Percentiles rank a stretch among this genome's conserved stretches.
Conservation (phyloP, 2,888 invertebrate genomes). For the Periphyllus acericola region DNA sequence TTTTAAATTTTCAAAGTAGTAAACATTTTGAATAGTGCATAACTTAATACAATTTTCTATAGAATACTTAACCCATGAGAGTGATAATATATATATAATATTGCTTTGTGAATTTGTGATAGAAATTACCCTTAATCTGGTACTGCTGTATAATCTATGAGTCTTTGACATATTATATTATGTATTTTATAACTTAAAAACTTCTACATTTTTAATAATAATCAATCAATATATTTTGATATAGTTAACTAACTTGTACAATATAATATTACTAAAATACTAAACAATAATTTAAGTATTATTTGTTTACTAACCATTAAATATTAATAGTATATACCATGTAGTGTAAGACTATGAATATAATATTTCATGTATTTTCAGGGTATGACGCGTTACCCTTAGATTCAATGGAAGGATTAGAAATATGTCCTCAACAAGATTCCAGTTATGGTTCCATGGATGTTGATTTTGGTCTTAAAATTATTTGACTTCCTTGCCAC, state of each 20-base stretch:
- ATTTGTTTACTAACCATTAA: constrained; percentile 9
- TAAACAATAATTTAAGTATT: neutral
- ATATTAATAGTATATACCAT: neutral
- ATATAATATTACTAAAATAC: neutral
- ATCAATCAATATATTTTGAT: neutral
- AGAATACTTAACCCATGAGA: neutral
- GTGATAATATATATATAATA: neutral
- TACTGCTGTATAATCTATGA: neutral
- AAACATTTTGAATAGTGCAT: neutral
- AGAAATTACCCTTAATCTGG: neutral
- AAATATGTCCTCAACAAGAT: constrained; percentile 79
- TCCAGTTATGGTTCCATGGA: constrained; percentile 77
- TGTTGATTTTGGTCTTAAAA: constrained; percentile 70
- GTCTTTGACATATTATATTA: neutral
- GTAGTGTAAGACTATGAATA: neutral
- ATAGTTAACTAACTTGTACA: neutral
- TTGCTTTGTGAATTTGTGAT: neutral
- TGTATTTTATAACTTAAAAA: neutral
- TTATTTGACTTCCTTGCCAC: constrained; percentile 54
- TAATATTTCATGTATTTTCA: constrained; percentile 67
- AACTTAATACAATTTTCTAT: neutral
- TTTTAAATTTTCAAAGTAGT: too few relatives aligned
- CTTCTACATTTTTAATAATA: neutral
- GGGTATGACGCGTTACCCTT: constrained; percentile 98
- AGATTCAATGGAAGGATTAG: constrained; percentile 94